These are phyloP conservation scores for Lithosia quadra DNA, from an alignment of 2,888 invertebrate genomes.

Conservation along the genomic window DNA sequence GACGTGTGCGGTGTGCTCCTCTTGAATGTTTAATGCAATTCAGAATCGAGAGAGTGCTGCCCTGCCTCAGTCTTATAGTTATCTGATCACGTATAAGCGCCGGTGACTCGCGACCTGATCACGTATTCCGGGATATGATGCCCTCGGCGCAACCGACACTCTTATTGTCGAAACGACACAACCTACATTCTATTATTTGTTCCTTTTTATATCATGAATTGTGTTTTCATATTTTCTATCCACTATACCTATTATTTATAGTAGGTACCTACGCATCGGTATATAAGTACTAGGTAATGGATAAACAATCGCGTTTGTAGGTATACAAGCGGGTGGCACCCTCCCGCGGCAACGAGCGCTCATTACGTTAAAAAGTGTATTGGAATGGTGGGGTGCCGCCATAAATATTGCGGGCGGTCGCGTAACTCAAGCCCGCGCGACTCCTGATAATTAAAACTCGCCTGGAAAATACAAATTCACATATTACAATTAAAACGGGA, in stretches of 20 bases:
- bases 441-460: conserved; percentile 87
- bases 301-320: conserved; percentile 52
- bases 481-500: conserved; percentile 85
- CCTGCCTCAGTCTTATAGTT: conserved; percentile 45
- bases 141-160: conserved; percentile 70
- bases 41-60: conserved; percentile 68
- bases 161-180: conserved; percentile 62
- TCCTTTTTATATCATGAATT: conserved; percentile 38
- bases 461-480: conserved; percentile 84
- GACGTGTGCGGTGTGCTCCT: conserved; percentile 74
- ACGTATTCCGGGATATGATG: conserved; percentile 78
- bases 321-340: conserved; percentile 60
- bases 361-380: conserved; percentile 87
- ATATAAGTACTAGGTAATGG: conserved; percentile 48
- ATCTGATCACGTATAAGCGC: conserved; percentile 64
- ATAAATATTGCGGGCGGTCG: conserved; percentile 87
- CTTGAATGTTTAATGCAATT: conserved; percentile 82
- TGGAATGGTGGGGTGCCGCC: conserved; percentile 80
- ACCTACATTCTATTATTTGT: conserved; percentile 49
- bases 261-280: conserved; percentile 39
- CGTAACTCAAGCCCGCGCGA: conserved; percentile 84
- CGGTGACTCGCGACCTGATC: conserved; percentile 72
- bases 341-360: conserved; percentile 71
- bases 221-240: conserved; percentile 44
- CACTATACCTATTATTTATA: conserved; percentile 24